Evolutionary conservation across 1,140 invertebrate genomes (phyloP).

Genomic region (Belonocnema kinseyi): DNA sequence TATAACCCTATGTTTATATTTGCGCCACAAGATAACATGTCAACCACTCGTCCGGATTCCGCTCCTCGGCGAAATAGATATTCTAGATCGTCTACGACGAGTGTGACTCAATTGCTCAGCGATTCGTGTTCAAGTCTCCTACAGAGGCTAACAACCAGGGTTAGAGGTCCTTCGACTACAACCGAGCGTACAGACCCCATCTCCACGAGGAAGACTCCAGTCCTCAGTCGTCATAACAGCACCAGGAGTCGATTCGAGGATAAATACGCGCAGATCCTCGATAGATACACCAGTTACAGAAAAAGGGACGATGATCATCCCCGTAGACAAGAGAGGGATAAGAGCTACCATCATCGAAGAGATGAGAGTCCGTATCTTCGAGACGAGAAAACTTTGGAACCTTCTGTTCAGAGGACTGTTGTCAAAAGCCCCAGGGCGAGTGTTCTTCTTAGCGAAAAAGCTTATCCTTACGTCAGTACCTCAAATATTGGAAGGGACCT

Average conservation of each 20-base stretch:
- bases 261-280: constrained; percentile 84
- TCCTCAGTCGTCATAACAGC: constrained; percentile 64
- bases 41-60: constrained; percentile 64
- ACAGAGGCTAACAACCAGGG: constrained; percentile 83
- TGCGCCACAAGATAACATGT: constrained; percentile 65
- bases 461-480: constrained; percentile 79
- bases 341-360: constrained; percentile 7
- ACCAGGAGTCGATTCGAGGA: constrained; percentile 83
- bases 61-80: constrained; percentile 77
- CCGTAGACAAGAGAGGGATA: constrained; percentile 8
- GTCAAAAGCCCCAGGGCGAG: constrained; percentile 71
- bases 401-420: constrained; percentile 67
- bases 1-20: constrained; percentile 63
- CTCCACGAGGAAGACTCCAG: constrained; percentile 37
- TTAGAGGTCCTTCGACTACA: constrained; percentile 80
- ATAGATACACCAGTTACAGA: constrained; percentile 79
- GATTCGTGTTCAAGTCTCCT: constrained; percentile 90
- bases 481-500: constrained; percentile 32
- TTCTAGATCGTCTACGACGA: constrained; percentile 84
- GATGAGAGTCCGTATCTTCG: constrained; percentile 64
- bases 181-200: constrained; percentile 48
- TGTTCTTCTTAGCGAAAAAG: constrained; percentile 81
- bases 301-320: constrained; percentile 37
- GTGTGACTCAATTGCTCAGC: constrained; percentile 88
- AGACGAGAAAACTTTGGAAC: constrained; percentile 81